Conservation (phyloP, 2,888 invertebrate genomes). For the Drosophila phalerata region DNA sequence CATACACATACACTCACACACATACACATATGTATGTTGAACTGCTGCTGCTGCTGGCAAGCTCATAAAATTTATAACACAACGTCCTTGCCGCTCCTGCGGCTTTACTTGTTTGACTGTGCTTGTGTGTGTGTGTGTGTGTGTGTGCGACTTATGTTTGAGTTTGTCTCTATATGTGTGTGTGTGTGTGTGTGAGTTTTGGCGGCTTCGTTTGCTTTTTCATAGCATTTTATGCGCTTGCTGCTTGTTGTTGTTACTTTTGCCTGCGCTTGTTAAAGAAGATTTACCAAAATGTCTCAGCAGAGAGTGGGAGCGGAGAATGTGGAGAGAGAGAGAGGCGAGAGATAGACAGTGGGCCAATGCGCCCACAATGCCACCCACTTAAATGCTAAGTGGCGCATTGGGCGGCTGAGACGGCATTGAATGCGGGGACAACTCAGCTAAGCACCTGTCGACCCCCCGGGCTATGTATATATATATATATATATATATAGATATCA, state of each 20-base stretch:
- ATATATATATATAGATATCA: constrained; percentile 1
- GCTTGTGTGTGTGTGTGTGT: constrained; percentile 31
- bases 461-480: neutral
- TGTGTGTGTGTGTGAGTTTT: constrained; percentile 47
- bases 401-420: constrained; percentile 37
- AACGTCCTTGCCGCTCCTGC: constrained; percentile 81
- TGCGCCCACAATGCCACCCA: constrained; percentile 69
- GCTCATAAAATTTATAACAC: constrained; percentile 83
- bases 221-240: constrained; percentile 76
- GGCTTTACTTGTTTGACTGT: constrained; percentile 59
- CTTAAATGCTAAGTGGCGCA: constrained; percentile 81
- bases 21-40: constrained; percentile 31
- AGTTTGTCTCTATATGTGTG: constrained; percentile 33
- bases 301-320: neutral
- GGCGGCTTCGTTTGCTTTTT: constrained; percentile 76
- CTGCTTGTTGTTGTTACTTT: constrained; percentile 49
- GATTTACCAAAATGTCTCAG: constrained; percentile 79
- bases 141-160: constrained; percentile 47
- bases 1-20: constrained; percentile 40
- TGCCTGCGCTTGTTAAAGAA: constrained; percentile 72
- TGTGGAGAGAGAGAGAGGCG: neutral
- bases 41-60: constrained; percentile 69
- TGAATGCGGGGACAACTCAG: constrained; percentile 15
- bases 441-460: constrained; percentile 51
- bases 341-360: neutral